Base-by-base conservation (phyloP, 2,113 vertebrate genomes). In the Brachyistius frenatus region DNA sequence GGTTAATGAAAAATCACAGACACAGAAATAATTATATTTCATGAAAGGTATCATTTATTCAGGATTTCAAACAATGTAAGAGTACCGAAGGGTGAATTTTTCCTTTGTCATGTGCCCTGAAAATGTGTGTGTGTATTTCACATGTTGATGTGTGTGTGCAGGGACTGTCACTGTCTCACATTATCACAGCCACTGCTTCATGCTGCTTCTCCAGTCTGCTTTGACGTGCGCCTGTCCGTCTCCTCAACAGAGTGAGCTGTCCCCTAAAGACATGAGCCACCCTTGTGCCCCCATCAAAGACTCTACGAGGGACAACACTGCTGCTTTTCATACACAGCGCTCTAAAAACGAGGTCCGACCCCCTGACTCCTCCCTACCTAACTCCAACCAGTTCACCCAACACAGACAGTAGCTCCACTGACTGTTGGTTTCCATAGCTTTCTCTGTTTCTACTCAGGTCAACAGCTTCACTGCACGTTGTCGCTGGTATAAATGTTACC, bases 291-390 rank as follows among this genome's bases (percentile, higher is more conserved):
- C 94, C 65, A 95, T 95, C 86, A 96, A 96, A 95, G 94, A 96
- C 71, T 93, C 94, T 66, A 95, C 94, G 88, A 89, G 95, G 94
- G 94, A 95, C 91, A 90, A 95, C 93, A 88, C 90, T 78, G 85
- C 93, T 88, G 91, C 94, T 71, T 97, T 96, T 94, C 94, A 96
- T 60, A 86, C 94, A 67, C 94, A 95, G 78, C 71, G 77, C 74
- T 92, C 95, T 90, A 97, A 96, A 93, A 95, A 95, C 84, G 95
- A 96, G 95, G 94, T 96, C 90, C 78, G 93, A 89, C 67, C 81
- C 73, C 63, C 72, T 11, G 36, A 65, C 77, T 77, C 66, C 84
- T 68, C 64, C 52, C 63, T 37, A 61, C 71, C 63, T 61, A 47
- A 1, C 23, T 23, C 23, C 23, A 23, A 39, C 71, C 61, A 81